These are phyloP conservation scores for Dendrocincla fuliginosa DNA, from an alignment of 2,797 vertebrate species.

Conservation along the genomic window DNA sequence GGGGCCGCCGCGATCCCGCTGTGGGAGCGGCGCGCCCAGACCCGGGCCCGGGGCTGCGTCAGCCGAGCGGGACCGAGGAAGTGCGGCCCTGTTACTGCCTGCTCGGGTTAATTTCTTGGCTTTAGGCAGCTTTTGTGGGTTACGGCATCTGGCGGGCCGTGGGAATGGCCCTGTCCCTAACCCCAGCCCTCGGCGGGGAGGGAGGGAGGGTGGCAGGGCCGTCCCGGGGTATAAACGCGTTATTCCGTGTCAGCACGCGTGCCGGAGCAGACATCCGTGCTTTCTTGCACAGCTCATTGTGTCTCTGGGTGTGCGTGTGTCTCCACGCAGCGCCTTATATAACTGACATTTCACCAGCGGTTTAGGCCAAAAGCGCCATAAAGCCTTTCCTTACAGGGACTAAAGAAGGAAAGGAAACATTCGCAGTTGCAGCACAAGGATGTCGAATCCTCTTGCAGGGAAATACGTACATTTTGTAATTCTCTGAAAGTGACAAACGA, in stretches of 20 bases:
- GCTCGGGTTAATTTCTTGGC: neutral
- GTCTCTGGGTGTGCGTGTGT: neutral
- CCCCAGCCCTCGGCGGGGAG: neutral
- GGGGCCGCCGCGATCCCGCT: neutral
- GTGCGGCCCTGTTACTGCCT: neutral
- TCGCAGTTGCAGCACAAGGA: neutral
- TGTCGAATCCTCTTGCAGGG: neutral
- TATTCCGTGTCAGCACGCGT: neutral
- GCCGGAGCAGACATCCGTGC: neutral
- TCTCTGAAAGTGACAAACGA: neutral
- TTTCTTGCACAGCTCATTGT: neutral
- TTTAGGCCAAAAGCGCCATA: neutral
- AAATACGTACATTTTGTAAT: neutral
- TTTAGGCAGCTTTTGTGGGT: neutral
- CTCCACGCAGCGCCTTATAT: slow-evolving; percentile 2
- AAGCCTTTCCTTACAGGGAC: neutral
- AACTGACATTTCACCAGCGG: slow-evolving; percentile 17
- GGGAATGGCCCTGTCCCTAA: neutral
- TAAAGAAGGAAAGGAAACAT: neutral
- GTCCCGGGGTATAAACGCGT: rapidly evolving
- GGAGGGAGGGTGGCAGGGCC: neutral
- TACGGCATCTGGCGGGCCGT: neutral
- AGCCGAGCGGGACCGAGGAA: neutral
- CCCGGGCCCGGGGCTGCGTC: neutral
- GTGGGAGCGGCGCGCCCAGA: neutral